These are phyloP conservation scores for Rhyacophila evoluta DNA, from an alignment of 2,888 invertebrate species.

Conservation along the genomic window DNA sequence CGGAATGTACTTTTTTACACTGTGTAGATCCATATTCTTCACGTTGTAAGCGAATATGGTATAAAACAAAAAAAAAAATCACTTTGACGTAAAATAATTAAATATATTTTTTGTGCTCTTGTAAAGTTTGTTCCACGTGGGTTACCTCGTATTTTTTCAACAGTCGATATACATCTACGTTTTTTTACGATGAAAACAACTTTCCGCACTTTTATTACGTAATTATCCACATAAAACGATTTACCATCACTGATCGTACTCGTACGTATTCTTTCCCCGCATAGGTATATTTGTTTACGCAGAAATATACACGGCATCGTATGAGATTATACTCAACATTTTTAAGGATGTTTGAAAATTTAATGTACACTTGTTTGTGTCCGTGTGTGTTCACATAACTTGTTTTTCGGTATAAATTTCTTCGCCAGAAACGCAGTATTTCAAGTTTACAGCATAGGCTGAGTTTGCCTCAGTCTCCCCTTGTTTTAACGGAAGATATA, in stretches of 20 bases:
- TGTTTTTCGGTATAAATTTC: conserved; percentile 33
- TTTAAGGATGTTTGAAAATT: conserved; percentile 32
- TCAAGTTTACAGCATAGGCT: conserved; percentile 23
- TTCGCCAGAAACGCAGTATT: conserved; percentile 1
- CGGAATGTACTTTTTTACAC: no score
- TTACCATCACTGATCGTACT: background rate
- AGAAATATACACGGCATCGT: background rate
- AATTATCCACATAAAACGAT: background rate
- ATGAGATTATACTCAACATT: background rate
- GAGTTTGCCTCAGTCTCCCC: background rate
- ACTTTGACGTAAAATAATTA: no score
- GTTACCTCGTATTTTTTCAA: no score
- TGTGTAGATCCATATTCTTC: no score
- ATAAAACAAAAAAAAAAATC: no score
- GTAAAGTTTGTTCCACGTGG: no score
- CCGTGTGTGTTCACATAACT: conserved; percentile 23
- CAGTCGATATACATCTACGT: no score
- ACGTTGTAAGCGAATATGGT: no score
- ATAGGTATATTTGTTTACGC: background rate
- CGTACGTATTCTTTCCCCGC: background rate
- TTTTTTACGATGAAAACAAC: no score
- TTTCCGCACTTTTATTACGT: background rate
- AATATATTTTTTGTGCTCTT: no score
- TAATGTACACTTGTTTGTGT: conserved; percentile 17
- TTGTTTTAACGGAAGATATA: background rate